Conservation (phyloP, 2,888 invertebrate genomes). For the Euplexia lucipara region DNA sequence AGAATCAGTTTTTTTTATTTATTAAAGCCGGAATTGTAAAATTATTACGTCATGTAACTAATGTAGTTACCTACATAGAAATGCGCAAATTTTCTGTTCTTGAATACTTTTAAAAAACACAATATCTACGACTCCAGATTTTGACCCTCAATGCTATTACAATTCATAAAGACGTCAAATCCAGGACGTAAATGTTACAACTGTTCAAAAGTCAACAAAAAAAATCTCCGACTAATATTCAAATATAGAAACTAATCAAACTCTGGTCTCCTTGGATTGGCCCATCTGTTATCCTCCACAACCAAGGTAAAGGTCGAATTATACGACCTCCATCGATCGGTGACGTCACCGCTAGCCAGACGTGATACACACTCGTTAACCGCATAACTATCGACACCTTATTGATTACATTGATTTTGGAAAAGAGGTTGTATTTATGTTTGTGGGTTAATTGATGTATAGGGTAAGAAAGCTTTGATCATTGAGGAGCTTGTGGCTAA, state of each 20-base stretch:
- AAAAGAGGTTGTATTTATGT: not conserved
- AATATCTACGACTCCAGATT: too few relatives aligned
- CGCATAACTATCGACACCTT: slow-evolving; percentile 14
- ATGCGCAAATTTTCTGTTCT: too few relatives aligned
- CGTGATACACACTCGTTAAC: slow-evolving; percentile 40
- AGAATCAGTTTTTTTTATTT: too few relatives aligned
- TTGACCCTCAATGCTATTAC: too few relatives aligned
- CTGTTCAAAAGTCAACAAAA: not conserved
- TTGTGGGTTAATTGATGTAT: not conserved
- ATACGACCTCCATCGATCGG: slow-evolving; percentile 66
- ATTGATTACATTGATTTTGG: slow-evolving; percentile 33
- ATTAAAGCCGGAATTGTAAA: too few relatives aligned
- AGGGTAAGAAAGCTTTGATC: not conserved
- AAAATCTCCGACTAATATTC: too few relatives aligned
- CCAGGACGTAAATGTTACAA: too few relatives aligned
- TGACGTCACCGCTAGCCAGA: slow-evolving; percentile 53
- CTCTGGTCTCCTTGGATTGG: not conserved
- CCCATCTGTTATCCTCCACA: slow-evolving; percentile 22
- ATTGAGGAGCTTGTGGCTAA: not conserved
- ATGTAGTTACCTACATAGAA: too few relatives aligned
- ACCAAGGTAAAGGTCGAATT: slow-evolving; percentile 40
- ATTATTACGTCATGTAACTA: too few relatives aligned
- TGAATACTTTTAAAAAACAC: too few relatives aligned
- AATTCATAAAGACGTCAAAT: too few relatives aligned
- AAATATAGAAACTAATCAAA: not conserved